Conservation (phyloP, 2,113 vertebrate species). For the Hypomesus transpacificus region DNA sequence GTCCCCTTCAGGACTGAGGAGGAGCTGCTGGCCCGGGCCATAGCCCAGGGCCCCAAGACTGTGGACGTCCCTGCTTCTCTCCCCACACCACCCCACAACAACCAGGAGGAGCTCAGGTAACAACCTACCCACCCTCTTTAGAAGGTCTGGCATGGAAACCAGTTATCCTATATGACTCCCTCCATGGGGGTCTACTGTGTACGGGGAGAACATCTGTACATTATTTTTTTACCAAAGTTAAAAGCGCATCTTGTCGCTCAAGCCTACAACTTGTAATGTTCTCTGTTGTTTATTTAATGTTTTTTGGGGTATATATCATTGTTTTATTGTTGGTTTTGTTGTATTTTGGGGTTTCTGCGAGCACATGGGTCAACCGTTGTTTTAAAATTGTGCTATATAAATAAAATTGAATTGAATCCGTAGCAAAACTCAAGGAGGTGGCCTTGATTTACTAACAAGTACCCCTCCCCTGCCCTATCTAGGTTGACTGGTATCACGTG, state of each 20-base stretch:
- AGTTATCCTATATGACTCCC: no score
- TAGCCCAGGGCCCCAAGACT: slow-evolving; percentile 91
- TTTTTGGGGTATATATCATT: background rate
- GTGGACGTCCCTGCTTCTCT: slow-evolving; percentile 97
- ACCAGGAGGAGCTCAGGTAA: slow-evolving; percentile 95
- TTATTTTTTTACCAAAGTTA: no score
- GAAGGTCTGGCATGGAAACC: background rate
- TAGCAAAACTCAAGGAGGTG: background rate
- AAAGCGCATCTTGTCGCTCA: no score
- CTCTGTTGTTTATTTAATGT: no score
- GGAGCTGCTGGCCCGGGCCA: slow-evolving; percentile 85
- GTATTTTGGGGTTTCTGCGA: background rate
- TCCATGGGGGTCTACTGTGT: no score
- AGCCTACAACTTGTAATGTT: no score
- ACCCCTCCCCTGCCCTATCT: no score
- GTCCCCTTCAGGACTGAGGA: slow-evolving; percentile 89
- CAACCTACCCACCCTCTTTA: background rate
- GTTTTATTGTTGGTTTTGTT: background rate
- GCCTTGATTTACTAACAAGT: no score
- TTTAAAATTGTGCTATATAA: background rate
- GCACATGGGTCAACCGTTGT: background rate
- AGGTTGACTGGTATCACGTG: no score
- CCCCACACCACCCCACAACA: slow-evolving; percentile 96
- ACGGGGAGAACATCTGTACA: background rate
- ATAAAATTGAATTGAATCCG: background rate